Evolutionary conservation across 2,113 vertebrate genomes (phyloP), one percentile per base, ranked within the genome.

Genomic region (Corythoichthys intestinalis): DNA sequence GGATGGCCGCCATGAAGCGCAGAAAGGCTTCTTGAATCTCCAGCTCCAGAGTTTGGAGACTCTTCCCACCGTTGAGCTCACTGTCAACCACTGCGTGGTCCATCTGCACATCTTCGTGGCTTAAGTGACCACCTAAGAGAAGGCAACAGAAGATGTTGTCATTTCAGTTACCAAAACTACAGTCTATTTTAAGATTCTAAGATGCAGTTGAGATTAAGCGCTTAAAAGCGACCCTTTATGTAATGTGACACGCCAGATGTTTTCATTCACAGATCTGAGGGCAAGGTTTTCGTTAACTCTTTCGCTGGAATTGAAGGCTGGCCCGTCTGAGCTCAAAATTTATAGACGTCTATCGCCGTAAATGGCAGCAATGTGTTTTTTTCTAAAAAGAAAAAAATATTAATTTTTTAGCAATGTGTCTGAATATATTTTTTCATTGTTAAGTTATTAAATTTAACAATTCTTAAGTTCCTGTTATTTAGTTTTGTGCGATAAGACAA

Each of bases 11-110:
- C 97, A 98, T 99, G 85, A 99, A 99, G 78, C 91, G 94, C 49
- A 99, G 91, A 85, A 99, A 99, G 37, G 96, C 94, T 86, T 99
- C 97, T 78, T 99, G 97, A 73, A 99, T 98, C 90, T 99, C 96
- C 87, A 99, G 78, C 87, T 99, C 96, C 83, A 99, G 87, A 4
- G 94, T 91, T 76, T 98, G 95, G 64, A 97, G 78, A 75, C 91
- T 96, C 69, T 96, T 97, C 64, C 94, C 94, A 20, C 92, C 93
- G 66, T 92, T 92, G 67, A 95, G 94, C 69, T 98, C 96, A 3
- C 91, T 92, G 78, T 98, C 95, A 58, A 94, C 94, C 91, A 95
- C 92, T 9, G 94, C 84, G 54, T 94, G 84, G 72, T 98, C 94
- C 92, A 94, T 94, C 68, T 96, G 90, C 2, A 93, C 93, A 76